Evolutionary conservation across 2,888 invertebrate species (phyloP).

Genomic region (Drosophila suboccidentalis): DNA sequence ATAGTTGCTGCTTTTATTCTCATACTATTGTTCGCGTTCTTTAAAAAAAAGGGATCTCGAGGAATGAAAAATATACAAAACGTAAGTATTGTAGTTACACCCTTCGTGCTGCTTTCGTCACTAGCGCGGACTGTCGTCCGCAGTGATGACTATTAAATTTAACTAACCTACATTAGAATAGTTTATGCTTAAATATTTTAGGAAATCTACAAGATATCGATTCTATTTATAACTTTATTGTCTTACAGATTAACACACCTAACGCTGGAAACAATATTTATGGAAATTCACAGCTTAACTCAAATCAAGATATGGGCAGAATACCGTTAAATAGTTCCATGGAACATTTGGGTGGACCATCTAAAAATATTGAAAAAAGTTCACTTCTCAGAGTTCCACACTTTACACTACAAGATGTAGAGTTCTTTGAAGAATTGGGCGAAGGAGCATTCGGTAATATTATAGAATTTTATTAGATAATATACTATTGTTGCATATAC

Average conservation of each 20-base stretch:
- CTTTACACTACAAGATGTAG: conserved; percentile 93
- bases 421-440: conserved; percentile 95
- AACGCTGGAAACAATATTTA: conserved; percentile 93
- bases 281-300: conserved; percentile 91
- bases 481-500: too few relatives aligned
- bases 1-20: conserved; percentile 65
- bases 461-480: not conserved
- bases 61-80: conserved; percentile 89
- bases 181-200: too few relatives aligned
- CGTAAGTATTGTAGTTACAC: conserved; percentile 84
- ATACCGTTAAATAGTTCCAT: conserved; percentile 87
- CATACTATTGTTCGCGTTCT: conserved; percentile 88
- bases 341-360: conserved; percentile 83
- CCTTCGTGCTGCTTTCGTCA: too few relatives aligned
- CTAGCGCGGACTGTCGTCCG: too few relatives aligned
- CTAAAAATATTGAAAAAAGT: conserved; percentile 85
- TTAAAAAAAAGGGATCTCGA: conserved; percentile 80
- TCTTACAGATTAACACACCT: conserved; percentile 88
- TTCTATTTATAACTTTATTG: not conserved
- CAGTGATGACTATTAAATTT: too few relatives aligned
- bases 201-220: too few relatives aligned
- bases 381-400: conserved; percentile 90
- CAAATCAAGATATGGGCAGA: conserved; percentile 94
- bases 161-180: too few relatives aligned
- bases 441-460: conserved; percentile 96